Percentiles rank a stretch among this genome's conserved stretches.
Evolutionary conservation across 2,113 vertebrate species (phyloP).

Genomic region (Sylvietta virens): DNA sequence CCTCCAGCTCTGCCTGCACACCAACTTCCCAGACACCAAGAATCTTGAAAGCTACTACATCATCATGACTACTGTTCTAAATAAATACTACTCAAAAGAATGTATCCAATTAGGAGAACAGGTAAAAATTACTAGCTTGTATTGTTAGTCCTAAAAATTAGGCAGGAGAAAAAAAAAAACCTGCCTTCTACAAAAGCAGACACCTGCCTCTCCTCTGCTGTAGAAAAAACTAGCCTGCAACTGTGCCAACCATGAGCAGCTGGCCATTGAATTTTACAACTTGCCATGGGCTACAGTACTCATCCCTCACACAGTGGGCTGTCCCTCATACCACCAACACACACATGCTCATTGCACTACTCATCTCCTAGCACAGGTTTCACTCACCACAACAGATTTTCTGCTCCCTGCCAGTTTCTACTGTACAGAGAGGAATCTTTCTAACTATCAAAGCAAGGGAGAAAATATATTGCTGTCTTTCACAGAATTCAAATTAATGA

Average conservation of each 20-base stretch:
- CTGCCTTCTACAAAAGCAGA: background rate
- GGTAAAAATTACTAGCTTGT: background rate
- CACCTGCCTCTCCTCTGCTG: background rate
- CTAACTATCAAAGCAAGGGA: background rate
- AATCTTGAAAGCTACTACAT: background rate
- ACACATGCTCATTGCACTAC: fast-evolving
- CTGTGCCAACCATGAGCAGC: background rate
- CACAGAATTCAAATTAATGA: background rate
- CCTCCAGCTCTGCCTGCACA: background rate
- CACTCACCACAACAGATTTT: background rate
- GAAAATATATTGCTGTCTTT: background rate
- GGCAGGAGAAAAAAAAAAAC: background rate
- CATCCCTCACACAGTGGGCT: background rate
- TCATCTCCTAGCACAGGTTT: fast-evolving
- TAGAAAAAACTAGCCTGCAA: background rate
- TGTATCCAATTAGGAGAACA: background rate
- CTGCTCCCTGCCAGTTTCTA: background rate
- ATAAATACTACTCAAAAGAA: background rate
- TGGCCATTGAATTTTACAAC: background rate
- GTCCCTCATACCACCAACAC: fast-evolving
- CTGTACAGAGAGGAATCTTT: background rate
- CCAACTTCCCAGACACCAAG: background rate
- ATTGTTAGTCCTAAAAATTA: background rate
- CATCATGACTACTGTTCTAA: background rate
- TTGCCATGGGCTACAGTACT: fast-evolving